Evolutionary conservation across 2,888 invertebrate species (phyloP).

Genomic region (Andrena chrysosceles): DNA sequence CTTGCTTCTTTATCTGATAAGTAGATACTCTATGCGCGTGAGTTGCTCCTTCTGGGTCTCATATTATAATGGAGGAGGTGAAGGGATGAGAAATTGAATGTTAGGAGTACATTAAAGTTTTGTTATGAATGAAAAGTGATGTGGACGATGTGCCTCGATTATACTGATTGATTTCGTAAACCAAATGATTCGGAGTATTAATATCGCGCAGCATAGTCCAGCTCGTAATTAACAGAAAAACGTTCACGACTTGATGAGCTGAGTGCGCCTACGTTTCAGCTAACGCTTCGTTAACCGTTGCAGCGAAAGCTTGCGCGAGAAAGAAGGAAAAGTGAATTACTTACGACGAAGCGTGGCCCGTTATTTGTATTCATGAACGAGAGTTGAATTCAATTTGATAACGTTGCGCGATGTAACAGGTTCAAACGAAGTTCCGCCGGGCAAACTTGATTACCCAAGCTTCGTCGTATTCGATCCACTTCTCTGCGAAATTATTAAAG

Average conservation of each 20-base stretch:
- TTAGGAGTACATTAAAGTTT: no score
- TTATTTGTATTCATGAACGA: slow-evolving; percentile 6
- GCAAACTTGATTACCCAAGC: slow-evolving; percentile 14
- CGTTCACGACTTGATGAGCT: neutral
- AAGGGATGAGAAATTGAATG: no score
- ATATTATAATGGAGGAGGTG: no score
- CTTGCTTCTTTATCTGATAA: no score
- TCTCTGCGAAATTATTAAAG: slow-evolving; percentile 6
- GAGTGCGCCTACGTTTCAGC: neutral
- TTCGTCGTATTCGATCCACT: slow-evolving; percentile 18
- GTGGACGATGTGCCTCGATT: no score
- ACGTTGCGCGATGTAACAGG: slow-evolving; percentile 23
- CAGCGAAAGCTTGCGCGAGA: neutral
- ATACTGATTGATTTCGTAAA: neutral
- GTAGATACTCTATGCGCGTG: no score
- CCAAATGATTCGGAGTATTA: neutral
- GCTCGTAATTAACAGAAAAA: neutral
- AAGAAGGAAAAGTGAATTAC: slow-evolving; percentile 4
- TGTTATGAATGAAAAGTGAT: no score
- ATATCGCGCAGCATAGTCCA: neutral
- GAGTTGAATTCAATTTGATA: slow-evolving; percentile 30
- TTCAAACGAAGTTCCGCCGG: slow-evolving; percentile 16
- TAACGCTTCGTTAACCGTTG: neutral
- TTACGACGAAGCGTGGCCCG: neutral
- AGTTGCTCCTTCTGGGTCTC: no score